Percentiles rank a stretch among this genome's conserved stretches.
These are phyloP conservation scores for Mylabris sibirica DNA, from an alignment of 2,888 invertebrate species.

Conservation along the genomic window DNA sequence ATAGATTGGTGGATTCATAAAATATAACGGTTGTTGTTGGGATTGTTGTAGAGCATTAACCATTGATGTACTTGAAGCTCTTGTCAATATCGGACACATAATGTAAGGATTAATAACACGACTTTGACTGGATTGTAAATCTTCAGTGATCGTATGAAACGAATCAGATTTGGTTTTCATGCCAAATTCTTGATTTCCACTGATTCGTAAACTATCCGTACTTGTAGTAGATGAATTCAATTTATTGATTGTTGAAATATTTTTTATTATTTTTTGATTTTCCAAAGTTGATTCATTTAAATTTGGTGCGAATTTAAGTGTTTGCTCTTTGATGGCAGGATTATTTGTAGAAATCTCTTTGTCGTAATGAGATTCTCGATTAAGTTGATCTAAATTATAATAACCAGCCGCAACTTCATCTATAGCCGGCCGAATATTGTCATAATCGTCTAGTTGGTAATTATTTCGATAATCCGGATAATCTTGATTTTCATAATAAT, in stretches of 20 bases:
- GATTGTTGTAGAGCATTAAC: constrained; percentile 21
- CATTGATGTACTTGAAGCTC: constrained; percentile 39
- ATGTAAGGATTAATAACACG: constrained; percentile 47
- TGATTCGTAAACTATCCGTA: constrained; percentile 7
- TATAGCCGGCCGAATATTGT: not conserved
- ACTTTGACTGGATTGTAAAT: constrained; percentile 48
- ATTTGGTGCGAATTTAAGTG: not conserved
- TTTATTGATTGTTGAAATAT: constrained; percentile 18
- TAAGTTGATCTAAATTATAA: not conserved
- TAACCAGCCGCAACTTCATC: not conserved
- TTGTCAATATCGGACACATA: constrained; percentile 40
- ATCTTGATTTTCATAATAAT: not conserved
- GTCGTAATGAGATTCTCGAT: not conserved
- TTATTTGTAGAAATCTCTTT: too few relatives aligned
- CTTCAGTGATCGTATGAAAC: constrained; percentile 34
- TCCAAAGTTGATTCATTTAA: not conserved
- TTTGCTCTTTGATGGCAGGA: too few relatives aligned
- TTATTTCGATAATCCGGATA: not conserved
- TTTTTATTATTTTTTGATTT: constrained; percentile 22
- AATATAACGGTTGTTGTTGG: constrained; percentile 36
- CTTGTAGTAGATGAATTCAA: not conserved
- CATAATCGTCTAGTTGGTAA: not conserved
- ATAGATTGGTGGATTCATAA: constrained; percentile 48
- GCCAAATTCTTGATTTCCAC: constrained; percentile 21
- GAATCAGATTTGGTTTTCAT: constrained; percentile 36